A percentile compares a stretch with the other conserved stretches of the same genome.
phyloP scores from a whole-genome alignment of 2,113 vertebrate genomes.

The Telmatochromis sp. region DNA sequence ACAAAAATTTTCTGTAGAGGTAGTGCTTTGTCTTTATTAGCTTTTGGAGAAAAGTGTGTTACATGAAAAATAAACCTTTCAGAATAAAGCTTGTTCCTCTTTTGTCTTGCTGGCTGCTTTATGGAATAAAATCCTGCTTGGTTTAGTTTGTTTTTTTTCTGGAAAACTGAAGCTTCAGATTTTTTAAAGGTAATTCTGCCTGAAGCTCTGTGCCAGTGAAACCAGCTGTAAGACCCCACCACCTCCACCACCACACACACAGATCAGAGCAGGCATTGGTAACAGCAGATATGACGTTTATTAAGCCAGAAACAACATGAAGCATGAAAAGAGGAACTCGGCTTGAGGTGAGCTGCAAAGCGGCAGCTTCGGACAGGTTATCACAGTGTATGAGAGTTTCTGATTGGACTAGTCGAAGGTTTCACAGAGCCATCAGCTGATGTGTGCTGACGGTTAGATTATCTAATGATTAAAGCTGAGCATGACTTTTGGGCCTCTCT shows the following conservation, averaged over 20 bases:
- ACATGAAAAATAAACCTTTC: neutral
- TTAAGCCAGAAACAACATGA: neutral
- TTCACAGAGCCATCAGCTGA: neutral
- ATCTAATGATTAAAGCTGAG: neutral
- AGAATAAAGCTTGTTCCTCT: neutral
- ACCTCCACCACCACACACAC: neutral
- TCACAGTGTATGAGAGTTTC: neutral
- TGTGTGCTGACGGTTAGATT: neutral
- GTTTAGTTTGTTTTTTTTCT: neutral
- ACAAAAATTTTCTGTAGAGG: neutral
- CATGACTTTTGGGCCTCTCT: neutral
- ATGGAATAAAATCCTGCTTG: neutral
- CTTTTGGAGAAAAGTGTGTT: neutral
- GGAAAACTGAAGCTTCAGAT: neutral
- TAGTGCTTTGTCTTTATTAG: neutral
- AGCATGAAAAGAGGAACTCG: neutral
- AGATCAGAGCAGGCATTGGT: neutral
- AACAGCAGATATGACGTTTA: neutral
- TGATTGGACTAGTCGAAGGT: neutral
- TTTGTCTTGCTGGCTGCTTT: neutral
- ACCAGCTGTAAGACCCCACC: neutral
- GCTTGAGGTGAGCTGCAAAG: neutral
- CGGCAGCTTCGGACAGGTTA: neutral
- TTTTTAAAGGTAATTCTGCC: neutral
- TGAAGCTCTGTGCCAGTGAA: neutral